phyloP scores from a whole-genome alignment of 2,113 vertebrate species.

The Pluvianellus socialis region DNA sequence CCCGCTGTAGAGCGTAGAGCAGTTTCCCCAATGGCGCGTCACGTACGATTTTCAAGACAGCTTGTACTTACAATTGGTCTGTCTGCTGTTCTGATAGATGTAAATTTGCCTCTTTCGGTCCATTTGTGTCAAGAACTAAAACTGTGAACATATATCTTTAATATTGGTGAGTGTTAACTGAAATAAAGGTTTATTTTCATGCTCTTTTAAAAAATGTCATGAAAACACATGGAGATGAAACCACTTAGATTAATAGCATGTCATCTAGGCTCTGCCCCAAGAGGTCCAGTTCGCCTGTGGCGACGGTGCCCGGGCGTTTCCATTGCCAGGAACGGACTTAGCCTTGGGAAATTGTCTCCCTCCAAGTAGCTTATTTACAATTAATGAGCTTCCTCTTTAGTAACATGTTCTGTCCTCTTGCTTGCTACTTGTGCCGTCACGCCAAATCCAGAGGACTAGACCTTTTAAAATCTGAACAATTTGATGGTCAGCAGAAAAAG shows the following conservation, averaged over 20 bases:
- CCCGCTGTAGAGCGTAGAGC: background rate
- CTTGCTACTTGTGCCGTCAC: background rate
- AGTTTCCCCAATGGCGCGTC: background rate
- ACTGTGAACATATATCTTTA: constrained; percentile 73
- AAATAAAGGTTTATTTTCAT: constrained; percentile 85
- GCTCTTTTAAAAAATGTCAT: constrained; percentile 72
- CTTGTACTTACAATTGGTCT: constrained; percentile 1
- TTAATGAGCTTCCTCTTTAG: background rate
- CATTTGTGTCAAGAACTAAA: constrained; percentile 73
- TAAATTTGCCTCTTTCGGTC: constrained; percentile 68
- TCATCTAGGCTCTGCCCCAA: background rate
- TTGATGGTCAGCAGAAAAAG: background rate
- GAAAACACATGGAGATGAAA: constrained; percentile 31
- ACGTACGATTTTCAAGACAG: background rate
- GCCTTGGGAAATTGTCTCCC: background rate
- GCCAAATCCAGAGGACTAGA: background rate
- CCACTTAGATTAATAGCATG: background rate
- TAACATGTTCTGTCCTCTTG: background rate
- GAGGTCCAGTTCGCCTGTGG: background rate
- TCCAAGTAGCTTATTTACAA: background rate
- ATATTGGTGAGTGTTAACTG: constrained; percentile 74
- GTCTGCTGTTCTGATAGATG: constrained; percentile 67
- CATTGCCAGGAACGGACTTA: background rate
- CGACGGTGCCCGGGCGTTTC: background rate
- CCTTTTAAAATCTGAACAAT: background rate